Conservation (phyloP, 1,140 invertebrate genomes). For the Drosophila bifasciata region DNA sequence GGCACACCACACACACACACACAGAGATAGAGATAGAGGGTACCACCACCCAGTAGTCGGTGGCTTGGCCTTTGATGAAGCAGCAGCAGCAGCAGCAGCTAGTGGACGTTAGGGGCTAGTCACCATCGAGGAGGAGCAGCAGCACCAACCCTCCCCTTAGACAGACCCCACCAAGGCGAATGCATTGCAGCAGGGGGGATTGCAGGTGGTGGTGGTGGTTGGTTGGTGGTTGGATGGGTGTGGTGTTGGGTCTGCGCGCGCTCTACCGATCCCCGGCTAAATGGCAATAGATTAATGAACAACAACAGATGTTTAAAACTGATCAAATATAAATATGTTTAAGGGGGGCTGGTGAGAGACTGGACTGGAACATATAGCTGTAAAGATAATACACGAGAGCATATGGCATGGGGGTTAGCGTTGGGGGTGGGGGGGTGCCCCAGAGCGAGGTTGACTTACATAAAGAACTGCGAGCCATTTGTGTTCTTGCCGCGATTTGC, state of each 20-base stretch:
- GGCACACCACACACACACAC: too few relatives aligned
- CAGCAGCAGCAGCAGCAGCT: too few relatives aligned
- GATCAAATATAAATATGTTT: conserved; percentile 84
- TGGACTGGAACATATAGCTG: conserved; percentile 65
- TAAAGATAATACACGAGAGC: conserved; percentile 39
- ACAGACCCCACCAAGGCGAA: too few relatives aligned
- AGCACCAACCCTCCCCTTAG: too few relatives aligned
- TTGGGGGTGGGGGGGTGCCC: too few relatives aligned
- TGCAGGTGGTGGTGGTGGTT: too few relatives aligned
- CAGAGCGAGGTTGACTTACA: conserved; percentile 87
- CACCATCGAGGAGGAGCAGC: too few relatives aligned
- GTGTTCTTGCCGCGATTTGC: conserved; percentile 98
- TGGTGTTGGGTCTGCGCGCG: conserved; percentile 24
- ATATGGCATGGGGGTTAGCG: conserved; percentile 9
- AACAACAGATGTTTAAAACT: conserved; percentile 75
- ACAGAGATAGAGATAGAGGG: too few relatives aligned
- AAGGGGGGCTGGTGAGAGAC: conserved; percentile 6
- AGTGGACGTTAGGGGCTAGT: too few relatives aligned
- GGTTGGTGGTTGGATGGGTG: conserved; percentile 1
- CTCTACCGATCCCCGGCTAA: conserved; percentile 50
- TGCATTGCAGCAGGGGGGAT: too few relatives aligned
- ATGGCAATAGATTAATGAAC: conserved; percentile 80
- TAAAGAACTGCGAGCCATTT: conserved; percentile 99
- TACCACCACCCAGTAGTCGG: too few relatives aligned
- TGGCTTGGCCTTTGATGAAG: too few relatives aligned